Evolutionary conservation across 2,113 vertebrate genomes (phyloP).

Genomic region (Corythornis cristatus): DNA sequence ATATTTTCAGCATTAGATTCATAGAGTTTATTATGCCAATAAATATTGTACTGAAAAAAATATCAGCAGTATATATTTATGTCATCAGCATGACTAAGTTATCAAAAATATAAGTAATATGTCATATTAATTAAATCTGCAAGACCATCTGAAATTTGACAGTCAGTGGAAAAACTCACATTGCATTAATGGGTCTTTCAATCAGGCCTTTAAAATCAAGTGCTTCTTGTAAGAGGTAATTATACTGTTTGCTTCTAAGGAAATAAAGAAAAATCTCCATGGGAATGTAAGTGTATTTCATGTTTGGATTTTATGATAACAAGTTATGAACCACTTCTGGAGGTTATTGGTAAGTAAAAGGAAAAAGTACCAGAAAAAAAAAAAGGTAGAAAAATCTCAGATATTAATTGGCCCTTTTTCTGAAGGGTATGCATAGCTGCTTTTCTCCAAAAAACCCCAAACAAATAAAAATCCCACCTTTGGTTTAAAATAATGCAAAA

Average conservation of each 20-base stretch:
- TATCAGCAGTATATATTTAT: neutral
- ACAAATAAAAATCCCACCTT: fast-evolving
- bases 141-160: neutral
- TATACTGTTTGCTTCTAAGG: neutral
- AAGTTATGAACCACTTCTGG: neutral
- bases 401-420: neutral
- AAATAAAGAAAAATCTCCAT: neutral
- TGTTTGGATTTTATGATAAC: neutral
- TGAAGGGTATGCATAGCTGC: neutral
- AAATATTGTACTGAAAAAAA: neutral
- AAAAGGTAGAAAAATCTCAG: neutral
- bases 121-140: neutral
- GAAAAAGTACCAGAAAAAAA: neutral
- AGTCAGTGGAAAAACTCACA: neutral
- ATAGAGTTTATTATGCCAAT: neutral
- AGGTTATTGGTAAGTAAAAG: neutral
- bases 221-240: neutral
- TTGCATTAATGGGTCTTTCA: neutral
- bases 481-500: neutral
- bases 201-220: neutral
- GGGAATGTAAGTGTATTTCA: neutral
- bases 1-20: neutral
- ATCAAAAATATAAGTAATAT: neutral
- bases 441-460: neutral
- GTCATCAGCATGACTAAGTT: neutral